Evolutionary conservation across 2,888 invertebrate genomes (phyloP), one percentile per base, ranked within the genome.

Genomic region (Latrodectus hesperus): DNA sequence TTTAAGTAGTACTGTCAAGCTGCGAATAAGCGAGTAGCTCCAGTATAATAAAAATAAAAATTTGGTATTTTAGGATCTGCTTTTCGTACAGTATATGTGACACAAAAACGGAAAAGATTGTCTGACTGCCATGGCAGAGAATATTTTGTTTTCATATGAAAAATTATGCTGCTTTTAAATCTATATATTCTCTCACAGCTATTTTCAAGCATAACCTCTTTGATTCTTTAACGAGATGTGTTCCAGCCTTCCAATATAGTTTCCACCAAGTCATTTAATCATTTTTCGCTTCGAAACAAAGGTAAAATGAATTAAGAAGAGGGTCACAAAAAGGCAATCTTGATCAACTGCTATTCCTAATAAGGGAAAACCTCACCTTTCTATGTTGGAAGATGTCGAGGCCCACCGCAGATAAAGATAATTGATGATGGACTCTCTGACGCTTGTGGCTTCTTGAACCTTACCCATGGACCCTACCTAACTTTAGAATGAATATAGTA

Each of bases 371-470:
- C 49, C 71, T 71, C 51, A 72, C 70, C 77, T 77, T 52, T 72
- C 17, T 26, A 67, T 84, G 78, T 78, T 84, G 84, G 51, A 84
- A 84, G 78, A 78, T 84, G 84, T 84, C 84, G 78, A 65, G 73
- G 73, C 78, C 78, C 73, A 78, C 84, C 78, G 74, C 74, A 84
- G 84, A 84, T 84, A 84, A 84, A 78, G 79, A 74, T 84, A 84
- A 84, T 84, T 84, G 84, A 84, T 84, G 84, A 79, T 74, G 68
- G 65, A 26, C 71, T 26, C 52, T 53, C 60, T 75, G 51, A 74
- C 65, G 70, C 74, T 68, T 53, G 26, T 53, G 76, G 83, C 83
- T 76, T 76, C 83, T 83, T 83, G 76, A 83, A 83, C 83, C 76
- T 83, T 83, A 83, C 76, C 76, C 64, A 14, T 53, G 60, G 64